Evolutionary conservation across 2,113 vertebrate genomes (phyloP).

Genomic region (Cyanocitta stelleri): DNA sequence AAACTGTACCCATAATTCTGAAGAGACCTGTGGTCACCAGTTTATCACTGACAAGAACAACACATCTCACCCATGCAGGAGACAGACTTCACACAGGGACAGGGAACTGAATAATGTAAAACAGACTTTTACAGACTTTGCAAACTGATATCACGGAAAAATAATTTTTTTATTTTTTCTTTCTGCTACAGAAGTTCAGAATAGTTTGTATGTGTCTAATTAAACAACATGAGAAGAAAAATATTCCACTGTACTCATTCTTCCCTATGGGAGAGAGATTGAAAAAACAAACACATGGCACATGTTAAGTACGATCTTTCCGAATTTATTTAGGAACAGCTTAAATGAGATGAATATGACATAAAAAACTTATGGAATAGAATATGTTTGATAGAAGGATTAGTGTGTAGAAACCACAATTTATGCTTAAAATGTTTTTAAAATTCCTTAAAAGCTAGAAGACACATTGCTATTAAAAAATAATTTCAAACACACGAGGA

Average conservation of each 20-base stretch:
- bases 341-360: slow-evolving; percentile 11
- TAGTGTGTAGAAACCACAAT: not conserved
- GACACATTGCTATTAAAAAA: not conserved
- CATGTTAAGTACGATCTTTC: not conserved
- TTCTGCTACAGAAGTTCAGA: not conserved
- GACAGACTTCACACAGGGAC: not conserved
- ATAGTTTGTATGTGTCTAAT: not conserved
- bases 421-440: not conserved
- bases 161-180: accelerated
- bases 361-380: not conserved
- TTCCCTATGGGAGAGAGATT: not conserved
- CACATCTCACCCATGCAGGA: not conserved
- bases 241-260: not conserved
- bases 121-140: not conserved
- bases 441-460: not conserved
- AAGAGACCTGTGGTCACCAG: not conserved
- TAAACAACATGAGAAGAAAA: not conserved
- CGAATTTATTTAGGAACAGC: not conserved
- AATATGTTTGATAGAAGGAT: not conserved
- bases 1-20: not conserved
- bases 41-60: not conserved
- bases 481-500: not conserved
- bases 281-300: not conserved
- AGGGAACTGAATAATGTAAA: not conserved
- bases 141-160: not conserved